Percentiles rank a stretch among this genome's conserved stretches.
Conservation (phyloP, 2,797 vertebrate species). For the Siniperca obscura region DNA sequence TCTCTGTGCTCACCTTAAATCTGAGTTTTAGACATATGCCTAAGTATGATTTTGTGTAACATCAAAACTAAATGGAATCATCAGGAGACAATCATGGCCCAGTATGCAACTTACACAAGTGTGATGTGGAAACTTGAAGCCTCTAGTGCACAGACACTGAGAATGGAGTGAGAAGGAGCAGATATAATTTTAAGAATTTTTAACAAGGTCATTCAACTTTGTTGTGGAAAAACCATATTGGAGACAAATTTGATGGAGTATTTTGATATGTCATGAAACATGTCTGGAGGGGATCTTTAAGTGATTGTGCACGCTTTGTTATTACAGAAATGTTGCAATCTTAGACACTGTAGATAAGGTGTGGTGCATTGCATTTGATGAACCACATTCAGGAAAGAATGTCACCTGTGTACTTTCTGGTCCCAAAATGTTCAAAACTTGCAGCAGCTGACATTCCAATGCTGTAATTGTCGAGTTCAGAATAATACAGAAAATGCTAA, state of each 20-base stretch:
- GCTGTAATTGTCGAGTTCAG: constrained; percentile 1
- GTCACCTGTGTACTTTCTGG: not conserved
- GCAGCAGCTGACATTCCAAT: not conserved
- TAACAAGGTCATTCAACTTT: not conserved
- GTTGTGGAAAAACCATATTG: not conserved
- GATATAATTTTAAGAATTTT: too few species aligned
- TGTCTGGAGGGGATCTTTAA: not conserved
- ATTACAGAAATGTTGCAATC: not conserved
- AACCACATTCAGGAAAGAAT: not conserved
- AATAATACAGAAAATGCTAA: not conserved
- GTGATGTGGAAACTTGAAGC: too few species aligned
- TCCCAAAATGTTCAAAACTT: not conserved
- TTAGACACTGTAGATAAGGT: not conserved
- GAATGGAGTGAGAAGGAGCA: not conserved
- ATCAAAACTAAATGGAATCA: not conserved
- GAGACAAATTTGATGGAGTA: not conserved
- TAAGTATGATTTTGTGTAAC: not conserved
- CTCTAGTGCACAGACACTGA: not conserved
- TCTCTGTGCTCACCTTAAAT: not conserved
- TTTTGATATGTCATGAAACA: not conserved
- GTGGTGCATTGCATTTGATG: not conserved
- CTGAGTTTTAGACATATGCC: not conserved
- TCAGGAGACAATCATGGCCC: too few species aligned
- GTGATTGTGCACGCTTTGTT: not conserved
- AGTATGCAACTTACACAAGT: too few species aligned